A percentile compares a stretch with the other conserved stretches of the same genome.
These are phyloP conservation scores for Artibeus lituratus DNA, from an alignment of 2,797 vertebrate species.

Conservation along the genomic window DNA sequence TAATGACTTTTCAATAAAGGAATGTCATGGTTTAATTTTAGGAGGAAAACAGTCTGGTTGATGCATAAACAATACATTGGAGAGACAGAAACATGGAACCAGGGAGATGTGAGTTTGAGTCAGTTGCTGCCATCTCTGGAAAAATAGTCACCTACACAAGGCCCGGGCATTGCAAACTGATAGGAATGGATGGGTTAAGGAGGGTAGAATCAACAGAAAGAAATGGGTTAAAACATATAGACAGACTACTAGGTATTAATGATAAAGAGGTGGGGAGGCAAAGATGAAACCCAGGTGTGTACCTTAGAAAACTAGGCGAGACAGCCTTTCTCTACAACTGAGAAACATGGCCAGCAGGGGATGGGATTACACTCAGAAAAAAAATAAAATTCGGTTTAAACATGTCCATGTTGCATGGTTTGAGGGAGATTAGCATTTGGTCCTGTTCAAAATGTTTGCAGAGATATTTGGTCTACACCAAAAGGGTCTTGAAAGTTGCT, in stretches of 20 bases:
- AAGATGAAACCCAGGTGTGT: neutral
- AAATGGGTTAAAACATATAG: neutral
- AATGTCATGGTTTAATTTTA: neutral
- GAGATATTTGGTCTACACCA: neutral
- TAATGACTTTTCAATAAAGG: neutral
- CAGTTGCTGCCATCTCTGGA: neutral
- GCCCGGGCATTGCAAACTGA: neutral
- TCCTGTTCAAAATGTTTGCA: neutral
- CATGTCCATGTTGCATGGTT: accelerated
- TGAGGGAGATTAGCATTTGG: neutral
- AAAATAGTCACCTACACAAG: neutral
- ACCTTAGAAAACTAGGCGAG: neutral
- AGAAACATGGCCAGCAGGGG: accelerated
- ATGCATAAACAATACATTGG: neutral
- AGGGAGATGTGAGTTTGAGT: neutral
- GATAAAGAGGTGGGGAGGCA: accelerated
- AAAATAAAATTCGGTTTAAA: neutral
- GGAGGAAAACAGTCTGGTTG: neutral
- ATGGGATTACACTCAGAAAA: neutral
- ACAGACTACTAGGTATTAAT: neutral
- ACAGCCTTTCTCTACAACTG: neutral
- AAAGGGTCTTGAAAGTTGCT: neutral
- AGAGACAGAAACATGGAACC: neutral
- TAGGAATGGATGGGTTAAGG: neutral
- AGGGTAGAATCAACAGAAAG: neutral